Evolutionary conservation across 2,888 invertebrate genomes (phyloP), one percentile per base, ranked within the genome.

Genomic region (Ephialtes manifestator): DNA sequence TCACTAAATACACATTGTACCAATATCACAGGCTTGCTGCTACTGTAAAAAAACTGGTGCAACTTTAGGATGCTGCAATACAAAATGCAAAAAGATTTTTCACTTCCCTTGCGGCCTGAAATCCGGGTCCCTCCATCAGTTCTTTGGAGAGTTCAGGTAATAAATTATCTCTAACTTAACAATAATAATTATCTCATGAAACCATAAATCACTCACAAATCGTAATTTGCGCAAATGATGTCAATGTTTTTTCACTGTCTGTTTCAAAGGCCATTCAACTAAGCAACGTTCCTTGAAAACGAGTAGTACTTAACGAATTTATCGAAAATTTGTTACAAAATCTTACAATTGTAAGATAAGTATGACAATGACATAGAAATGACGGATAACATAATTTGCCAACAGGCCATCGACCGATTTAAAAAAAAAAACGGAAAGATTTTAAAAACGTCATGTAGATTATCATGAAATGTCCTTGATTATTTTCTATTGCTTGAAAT

Each of bases 71-170:
- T 98, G 98, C 92, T 95, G 95, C n/a, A 93, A 95, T 0, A 84
- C 89, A 0, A 95, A 94, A 74, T 98, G 98, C 90, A 95, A 95
- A 60, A 95, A 95, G 74, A 95, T 95, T 63, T 98, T 97, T 92
- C 98, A 98, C 90, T 94, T 97, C 68, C 96, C 96, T 0, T 98
- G 98, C 92, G 98, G 98, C 0, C 89, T 96, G 3, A 94, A 95
- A 77, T 95, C 95, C 87, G 95, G 96, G 4, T 95, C 96, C 0
- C 94, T 97, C 7, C 96, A 96, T 48, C 95, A 96, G 82, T 97
- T 96, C 92, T 95, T 94, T 68, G 96, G 95, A 0, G 95, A 96
- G 79, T 97, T 95, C 86, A 93, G 93, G 94, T 95, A 89, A 89
- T 88, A 87, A 4, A 13, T 24, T 1, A 13, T 10, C 10, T 53